These are phyloP conservation scores for Syngnathus acus DNA, from an alignment of 2,797 vertebrate genomes.

Conservation along the genomic window DNA sequence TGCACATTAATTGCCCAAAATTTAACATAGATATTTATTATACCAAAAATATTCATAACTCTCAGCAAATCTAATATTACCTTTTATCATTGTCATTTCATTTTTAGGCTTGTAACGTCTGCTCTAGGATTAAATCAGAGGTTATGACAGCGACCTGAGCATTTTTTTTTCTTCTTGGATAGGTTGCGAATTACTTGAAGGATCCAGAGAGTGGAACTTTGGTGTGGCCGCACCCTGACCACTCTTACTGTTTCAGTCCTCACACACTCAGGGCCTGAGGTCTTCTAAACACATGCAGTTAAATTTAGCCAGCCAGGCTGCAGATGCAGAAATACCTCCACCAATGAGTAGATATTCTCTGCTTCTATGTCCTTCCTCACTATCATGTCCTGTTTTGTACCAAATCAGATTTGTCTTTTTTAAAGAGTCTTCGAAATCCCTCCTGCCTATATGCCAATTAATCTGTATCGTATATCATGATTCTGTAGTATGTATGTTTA, in stretches of 20 bases:
- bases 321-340: slow-evolving; percentile 38
- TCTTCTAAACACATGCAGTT: slow-evolving; percentile 48
- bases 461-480: too few species aligned
- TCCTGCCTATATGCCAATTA: background rate
- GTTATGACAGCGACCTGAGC: slow-evolving; percentile 27
- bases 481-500: background rate
- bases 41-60: too few species aligned
- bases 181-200: slow-evolving; percentile 14
- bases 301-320: slow-evolving; percentile 52
- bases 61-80: too few species aligned
- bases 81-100: too few species aligned
- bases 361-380: slow-evolving; percentile 9
- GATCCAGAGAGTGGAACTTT: slow-evolving; percentile 29
- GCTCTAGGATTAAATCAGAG: slow-evolving; percentile 10
- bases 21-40: too few species aligned
- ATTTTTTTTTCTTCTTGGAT: slow-evolving; percentile 20
- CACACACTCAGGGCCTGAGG: slow-evolving; percentile 32
- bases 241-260: slow-evolving; percentile 40
- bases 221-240: slow-evolving; percentile 44
- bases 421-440: background rate
- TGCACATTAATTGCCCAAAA: too few species aligned
- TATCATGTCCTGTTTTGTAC: background rate
- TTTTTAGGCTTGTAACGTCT: slow-evolving; percentile 8
- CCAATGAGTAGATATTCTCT: slow-evolving; percentile 28
- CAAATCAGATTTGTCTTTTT: background rate